A percentile compares a stretch with the other conserved stretches of the same genome.
phyloP scores from a whole-genome alignment of 2,797 vertebrate species.

The Smutsia gigantea region DNA sequence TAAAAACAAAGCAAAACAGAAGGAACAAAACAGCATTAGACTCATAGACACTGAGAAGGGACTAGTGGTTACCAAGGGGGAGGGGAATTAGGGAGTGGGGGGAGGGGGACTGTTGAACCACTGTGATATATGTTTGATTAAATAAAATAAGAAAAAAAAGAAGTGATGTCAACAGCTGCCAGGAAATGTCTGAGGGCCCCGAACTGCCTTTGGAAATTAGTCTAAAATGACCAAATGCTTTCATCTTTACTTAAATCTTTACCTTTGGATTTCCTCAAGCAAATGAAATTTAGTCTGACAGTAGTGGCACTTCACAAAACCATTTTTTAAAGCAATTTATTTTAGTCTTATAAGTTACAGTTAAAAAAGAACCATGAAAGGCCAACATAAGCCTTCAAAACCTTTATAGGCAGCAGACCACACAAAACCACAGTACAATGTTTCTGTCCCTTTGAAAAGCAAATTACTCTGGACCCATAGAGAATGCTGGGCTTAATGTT shows the following conservation, averaged over 20 bases:
- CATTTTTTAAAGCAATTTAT: conserved; percentile 62
- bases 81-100: too few species aligned
- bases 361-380: conserved; percentile 47
- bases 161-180: not conserved
- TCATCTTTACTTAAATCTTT: conserved; percentile 49
- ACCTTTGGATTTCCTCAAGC: conserved; percentile 11
- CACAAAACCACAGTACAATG: not conserved
- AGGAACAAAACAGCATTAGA: too few species aligned
- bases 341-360: conserved; percentile 43
- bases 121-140: too few species aligned
- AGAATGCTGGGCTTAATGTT: not conserved
- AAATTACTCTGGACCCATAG: not conserved
- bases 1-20: too few species aligned
- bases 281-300: conserved; percentile 53
- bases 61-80: too few species aligned
- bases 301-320: not conserved
- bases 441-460: not conserved
- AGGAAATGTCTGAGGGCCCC: not conserved
- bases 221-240: conserved; percentile 38
- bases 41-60: too few species aligned
- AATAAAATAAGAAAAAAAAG: too few species aligned
- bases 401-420: not conserved
- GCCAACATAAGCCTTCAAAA: not conserved
- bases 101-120: too few species aligned
- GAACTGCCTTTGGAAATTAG: conserved; percentile 53